Conservation (phyloP, 2,888 invertebrate genomes). For the Luperina nickerlii region DNA sequence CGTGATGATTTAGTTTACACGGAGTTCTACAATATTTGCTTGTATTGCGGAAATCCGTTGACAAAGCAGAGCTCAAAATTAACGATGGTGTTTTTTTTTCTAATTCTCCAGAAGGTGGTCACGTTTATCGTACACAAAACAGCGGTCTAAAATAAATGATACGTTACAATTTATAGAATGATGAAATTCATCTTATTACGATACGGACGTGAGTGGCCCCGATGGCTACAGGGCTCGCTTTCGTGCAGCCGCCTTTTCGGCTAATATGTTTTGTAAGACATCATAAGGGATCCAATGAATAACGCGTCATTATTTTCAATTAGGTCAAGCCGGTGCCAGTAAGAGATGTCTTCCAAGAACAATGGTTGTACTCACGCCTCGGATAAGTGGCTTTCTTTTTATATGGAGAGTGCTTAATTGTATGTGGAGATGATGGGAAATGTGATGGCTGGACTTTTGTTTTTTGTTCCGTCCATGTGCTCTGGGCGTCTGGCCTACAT, state of each 20-base stretch:
- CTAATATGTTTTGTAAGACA: constrained; percentile 83
- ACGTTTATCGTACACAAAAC: constrained; percentile 70
- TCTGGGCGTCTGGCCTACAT: constrained; percentile 77
- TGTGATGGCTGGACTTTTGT: constrained; percentile 79
- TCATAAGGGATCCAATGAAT: constrained; percentile 83
- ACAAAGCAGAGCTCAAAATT: not conserved
- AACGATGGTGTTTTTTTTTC: constrained; percentile 1
- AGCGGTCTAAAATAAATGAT: constrained; percentile 82
- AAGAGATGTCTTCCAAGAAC: constrained; percentile 86
- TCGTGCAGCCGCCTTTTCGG: constrained; percentile 70
- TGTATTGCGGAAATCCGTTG: constrained; percentile 7
- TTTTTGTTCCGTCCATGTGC: constrained; percentile 71
- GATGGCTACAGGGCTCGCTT: constrained; percentile 59
- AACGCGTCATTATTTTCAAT: constrained; percentile 89
- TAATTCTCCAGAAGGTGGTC: constrained; percentile 46
- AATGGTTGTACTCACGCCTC: constrained; percentile 87
- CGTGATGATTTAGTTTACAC: constrained; percentile 22
- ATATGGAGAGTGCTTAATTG: constrained; percentile 84
- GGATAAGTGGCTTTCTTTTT: constrained; percentile 87
- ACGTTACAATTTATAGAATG: constrained; percentile 79
- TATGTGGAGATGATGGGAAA: constrained; percentile 84
- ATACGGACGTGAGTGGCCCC: constrained; percentile 54
- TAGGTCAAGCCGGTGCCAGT: constrained; percentile 88
- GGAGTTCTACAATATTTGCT: constrained; percentile 34
- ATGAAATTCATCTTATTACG: constrained; percentile 75